Percentiles rank a stretch among this genome's conserved stretches.
Conservation (phyloP, 2,888 invertebrate species). For the Dicyrtoma fusca region DNA sequence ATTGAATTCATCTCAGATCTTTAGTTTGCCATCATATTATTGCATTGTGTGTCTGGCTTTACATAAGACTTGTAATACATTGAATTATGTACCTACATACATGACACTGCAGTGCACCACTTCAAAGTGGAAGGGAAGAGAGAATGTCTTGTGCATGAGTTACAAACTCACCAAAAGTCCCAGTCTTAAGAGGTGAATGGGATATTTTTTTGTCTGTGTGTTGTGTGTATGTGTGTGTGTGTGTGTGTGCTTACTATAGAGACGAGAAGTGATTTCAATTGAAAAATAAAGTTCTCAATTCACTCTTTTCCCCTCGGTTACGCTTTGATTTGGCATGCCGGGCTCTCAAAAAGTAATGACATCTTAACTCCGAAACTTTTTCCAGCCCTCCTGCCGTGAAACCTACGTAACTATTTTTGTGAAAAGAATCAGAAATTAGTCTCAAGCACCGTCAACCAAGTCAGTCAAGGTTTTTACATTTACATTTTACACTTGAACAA, state of each 20-base stretch:
- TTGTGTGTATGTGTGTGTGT: neutral
- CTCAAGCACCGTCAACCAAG: constrained; percentile 30
- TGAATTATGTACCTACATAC: too few relatives aligned
- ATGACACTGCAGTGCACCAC: too few relatives aligned
- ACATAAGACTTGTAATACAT: too few relatives aligned
- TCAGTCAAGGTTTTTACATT: constrained; percentile 30
- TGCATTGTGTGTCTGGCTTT: too few relatives aligned
- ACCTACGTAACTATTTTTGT: constrained; percentile 32
- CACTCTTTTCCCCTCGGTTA: constrained; percentile 41
- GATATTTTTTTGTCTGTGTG: neutral
- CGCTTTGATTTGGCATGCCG: constrained; percentile 48
- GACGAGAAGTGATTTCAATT: constrained; percentile 44
- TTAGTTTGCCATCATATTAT: neutral
- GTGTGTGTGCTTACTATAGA: neutral
- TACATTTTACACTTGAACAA: constrained; percentile 10
- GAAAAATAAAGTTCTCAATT: constrained; percentile 42
- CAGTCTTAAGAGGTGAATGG: neutral
- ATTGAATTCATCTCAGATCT: too few relatives aligned
- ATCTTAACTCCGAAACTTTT: constrained; percentile 44
- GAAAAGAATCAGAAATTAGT: constrained; percentile 46
- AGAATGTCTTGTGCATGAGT: too few relatives aligned
- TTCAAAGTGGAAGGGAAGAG: too few relatives aligned
- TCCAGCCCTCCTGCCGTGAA: constrained; percentile 43
- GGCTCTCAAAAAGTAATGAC: constrained; percentile 44
- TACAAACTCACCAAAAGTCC: too few relatives aligned